A percentile compares a stretch with the other conserved stretches of the same genome.
Evolutionary conservation across 2,113 vertebrate genomes (phyloP).

Genomic region (Glaucomys volans): DNA sequence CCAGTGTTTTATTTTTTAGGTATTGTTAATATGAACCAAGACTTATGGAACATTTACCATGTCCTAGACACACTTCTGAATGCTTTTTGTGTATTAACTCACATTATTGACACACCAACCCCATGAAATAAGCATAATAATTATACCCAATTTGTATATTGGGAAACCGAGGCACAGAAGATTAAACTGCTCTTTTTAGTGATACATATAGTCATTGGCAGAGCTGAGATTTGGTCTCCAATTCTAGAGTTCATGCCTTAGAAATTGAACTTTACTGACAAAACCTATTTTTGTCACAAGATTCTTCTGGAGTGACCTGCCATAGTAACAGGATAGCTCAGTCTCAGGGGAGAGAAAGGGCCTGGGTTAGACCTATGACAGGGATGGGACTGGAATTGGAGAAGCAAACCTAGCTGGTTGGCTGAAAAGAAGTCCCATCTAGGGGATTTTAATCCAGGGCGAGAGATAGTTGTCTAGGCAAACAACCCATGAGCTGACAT

Average conservation of each 20-base stretch:
- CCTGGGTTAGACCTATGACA: neutral
- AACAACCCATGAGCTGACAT: neutral
- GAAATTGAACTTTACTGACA: neutral
- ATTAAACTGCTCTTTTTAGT: neutral
- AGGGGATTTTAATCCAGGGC: neutral
- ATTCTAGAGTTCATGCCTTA: neutral
- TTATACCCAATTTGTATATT: neutral
- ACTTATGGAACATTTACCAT: neutral
- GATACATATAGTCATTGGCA: neutral
- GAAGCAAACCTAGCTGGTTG: neutral
- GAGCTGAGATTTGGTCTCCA: neutral
- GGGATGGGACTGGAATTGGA: neutral
- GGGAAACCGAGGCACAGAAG: neutral
- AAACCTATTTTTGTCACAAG: neutral
- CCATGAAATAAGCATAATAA: neutral
- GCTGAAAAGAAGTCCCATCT: neutral
- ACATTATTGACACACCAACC: neutral
- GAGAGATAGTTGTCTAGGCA: neutral
- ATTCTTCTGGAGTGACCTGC: neutral
- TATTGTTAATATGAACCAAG: neutral
- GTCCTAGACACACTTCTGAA: neutral
- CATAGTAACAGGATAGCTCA: neutral
- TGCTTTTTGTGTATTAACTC: neutral
- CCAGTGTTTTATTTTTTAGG: neutral
- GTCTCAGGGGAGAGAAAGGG: neutral